Conservation (phyloP, 2,797 vertebrate genomes). For the Peromyscus nudipes region DNA sequence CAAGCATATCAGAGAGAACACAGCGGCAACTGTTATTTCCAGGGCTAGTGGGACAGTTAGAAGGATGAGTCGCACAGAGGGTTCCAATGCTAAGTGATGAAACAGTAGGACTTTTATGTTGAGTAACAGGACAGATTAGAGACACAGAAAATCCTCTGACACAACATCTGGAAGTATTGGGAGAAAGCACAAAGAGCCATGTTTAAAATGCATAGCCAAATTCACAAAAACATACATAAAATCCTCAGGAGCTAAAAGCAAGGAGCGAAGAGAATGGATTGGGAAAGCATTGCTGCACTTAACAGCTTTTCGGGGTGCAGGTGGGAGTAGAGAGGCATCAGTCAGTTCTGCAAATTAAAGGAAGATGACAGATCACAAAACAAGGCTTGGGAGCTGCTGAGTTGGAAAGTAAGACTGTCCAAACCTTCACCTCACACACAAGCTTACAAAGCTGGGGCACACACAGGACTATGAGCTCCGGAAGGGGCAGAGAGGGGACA, state of each 20-base stretch:
- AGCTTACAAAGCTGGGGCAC: background rate
- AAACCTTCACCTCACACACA: background rate
- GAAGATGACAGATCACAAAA: background rate
- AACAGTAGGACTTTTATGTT: background rate
- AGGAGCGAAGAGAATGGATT: conserved; percentile 21
- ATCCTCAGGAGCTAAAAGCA: background rate
- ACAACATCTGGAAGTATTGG: background rate
- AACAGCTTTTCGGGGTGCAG: background rate
- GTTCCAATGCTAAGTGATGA: conserved; percentile 27
- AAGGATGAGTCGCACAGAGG: background rate
- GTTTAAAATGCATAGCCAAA: conserved; percentile 60
- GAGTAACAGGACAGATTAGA: conserved; percentile 44
- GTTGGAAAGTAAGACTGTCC: background rate
- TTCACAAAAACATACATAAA: conserved; percentile 25
- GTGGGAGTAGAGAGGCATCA: background rate
- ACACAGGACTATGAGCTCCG: background rate
- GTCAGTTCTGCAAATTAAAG: background rate
- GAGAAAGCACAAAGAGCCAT: background rate
- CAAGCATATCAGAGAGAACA: conserved; percentile 35
- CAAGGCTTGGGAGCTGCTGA: background rate
- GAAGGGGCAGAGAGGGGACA: background rate
- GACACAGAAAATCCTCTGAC: conserved; percentile 26
- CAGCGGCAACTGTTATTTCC: background rate
- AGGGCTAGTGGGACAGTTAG: background rate
- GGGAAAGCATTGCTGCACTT: background rate